Percentiles rank a stretch among this genome's conserved stretches.
phyloP scores from a whole-genome alignment of 2,113 vertebrate genomes.

The Junco hyemalis region DNA sequence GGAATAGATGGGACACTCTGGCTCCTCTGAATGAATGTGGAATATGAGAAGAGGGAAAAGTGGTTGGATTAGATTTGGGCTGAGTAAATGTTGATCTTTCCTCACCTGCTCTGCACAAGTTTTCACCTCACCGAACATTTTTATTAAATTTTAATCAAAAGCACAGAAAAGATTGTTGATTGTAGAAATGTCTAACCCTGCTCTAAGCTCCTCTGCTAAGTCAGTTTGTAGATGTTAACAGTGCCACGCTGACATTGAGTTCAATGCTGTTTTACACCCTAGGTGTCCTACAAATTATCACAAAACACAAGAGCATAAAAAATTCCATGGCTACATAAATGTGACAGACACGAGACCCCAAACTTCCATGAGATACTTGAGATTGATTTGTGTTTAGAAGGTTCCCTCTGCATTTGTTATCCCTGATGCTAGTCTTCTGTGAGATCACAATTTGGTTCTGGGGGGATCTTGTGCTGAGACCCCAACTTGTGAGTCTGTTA shows the following conservation, averaged over 20 bases:
- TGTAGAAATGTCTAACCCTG: constrained; percentile 45
- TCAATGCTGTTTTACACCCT: background rate
- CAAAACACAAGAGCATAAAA: background rate
- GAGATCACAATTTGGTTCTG: background rate
- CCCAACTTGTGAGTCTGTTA: background rate
- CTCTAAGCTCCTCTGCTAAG: background rate
- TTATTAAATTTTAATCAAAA: constrained; percentile 83
- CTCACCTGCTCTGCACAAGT: constrained; percentile 73
- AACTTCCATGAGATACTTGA: background rate
- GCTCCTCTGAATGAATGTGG: constrained; percentile 43
- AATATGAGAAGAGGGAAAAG: constrained; percentile 67
- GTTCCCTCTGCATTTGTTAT: background rate
- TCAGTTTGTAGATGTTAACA: background rate
- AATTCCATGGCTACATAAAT: background rate
- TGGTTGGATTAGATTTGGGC: constrained; percentile 57
- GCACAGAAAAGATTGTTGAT: constrained; percentile 72
- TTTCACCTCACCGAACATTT: constrained; percentile 63
- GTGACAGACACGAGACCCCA: background rate
- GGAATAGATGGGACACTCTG: background rate
- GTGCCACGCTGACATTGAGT: background rate
- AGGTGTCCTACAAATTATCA: background rate
- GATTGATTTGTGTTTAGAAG: background rate
- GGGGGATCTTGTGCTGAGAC: background rate
- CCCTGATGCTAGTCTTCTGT: background rate
- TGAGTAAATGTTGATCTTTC: constrained; percentile 74